Evolutionary conservation across 2,888 invertebrate genomes (phyloP).

Genomic region (Pteria penguin): DNA sequence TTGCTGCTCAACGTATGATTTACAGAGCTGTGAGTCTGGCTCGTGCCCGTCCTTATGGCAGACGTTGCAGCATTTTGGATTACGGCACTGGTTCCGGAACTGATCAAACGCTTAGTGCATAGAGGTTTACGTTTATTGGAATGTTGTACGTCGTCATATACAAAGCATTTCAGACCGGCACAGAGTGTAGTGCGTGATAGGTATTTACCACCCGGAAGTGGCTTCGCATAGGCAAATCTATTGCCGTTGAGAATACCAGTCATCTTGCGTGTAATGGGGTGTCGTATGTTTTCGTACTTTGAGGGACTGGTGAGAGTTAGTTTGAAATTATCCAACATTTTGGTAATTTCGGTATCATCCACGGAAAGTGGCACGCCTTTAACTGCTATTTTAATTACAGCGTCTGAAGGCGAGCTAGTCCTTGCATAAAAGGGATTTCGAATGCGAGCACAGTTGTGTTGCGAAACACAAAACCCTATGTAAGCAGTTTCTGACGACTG

Average conservation of each 20-base stretch:
- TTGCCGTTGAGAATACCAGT: not conserved
- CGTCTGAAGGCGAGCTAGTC: no score
- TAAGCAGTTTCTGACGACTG: no score
- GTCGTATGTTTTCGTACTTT: not conserved
- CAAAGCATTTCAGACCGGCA: not conserved
- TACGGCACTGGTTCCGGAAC: not conserved
- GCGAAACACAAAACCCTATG: no score
- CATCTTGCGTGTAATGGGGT: not conserved
- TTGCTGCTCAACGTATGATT: not conserved
- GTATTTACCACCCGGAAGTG: not conserved
- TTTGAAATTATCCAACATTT: no score
- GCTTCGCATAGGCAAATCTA: not conserved
- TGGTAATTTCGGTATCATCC: no score
- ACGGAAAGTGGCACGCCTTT: no score
- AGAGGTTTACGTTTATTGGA: not conserved
- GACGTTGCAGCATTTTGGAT: not conserved
- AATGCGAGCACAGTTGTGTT: no score
- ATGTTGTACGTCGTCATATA: not conserved
- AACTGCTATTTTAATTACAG: no score
- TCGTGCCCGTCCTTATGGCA: not conserved
- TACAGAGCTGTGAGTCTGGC: not conserved
- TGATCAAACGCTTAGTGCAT: not conserved
- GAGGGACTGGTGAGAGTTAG: not conserved
- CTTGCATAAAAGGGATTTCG: no score
- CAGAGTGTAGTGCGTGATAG: not conserved